phyloP scores from a whole-genome alignment of 1,140 invertebrate species.

The Steinernema feltiae region DNA sequence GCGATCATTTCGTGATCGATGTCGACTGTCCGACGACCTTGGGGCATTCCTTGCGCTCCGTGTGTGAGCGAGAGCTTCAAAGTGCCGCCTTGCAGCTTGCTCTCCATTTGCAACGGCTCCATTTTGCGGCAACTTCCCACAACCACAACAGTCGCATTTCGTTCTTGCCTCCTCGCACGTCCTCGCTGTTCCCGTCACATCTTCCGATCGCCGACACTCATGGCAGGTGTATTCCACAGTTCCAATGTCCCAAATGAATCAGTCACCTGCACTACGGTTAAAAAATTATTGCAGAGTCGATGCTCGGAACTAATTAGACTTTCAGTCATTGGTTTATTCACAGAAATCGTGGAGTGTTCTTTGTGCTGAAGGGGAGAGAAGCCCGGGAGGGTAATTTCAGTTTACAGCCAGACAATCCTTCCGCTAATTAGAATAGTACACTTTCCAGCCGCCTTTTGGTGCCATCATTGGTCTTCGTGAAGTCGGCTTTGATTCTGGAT shows the following conservation, averaged over 20 bases:
- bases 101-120: not conserved
- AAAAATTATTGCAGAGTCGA: too few species aligned
- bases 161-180: too few species aligned
- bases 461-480: not conserved
- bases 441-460: not conserved
- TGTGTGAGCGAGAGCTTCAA: not conserved
- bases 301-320: too few species aligned
- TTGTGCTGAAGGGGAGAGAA: not conserved
- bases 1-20: not conserved
- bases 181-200: too few species aligned
- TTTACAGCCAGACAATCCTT: conserved; percentile 6
- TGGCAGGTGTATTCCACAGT: too few species aligned
- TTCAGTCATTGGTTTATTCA: not conserved
- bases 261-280: too few species aligned
- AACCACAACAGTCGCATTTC: not conserved
- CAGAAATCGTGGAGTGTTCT: not conserved
- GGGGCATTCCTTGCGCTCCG: not conserved
- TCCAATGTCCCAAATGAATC: too few species aligned
- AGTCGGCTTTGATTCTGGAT: too few species aligned
- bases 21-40: not conserved
- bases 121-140: not conserved
- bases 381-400: not conserved
- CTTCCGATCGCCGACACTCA: too few species aligned
- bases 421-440: conserved; percentile 8
- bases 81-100: not conserved